Evolutionary conservation across 1,140 invertebrate genomes (phyloP).

Genomic region (Ditylenchus dipsaci): DNA sequence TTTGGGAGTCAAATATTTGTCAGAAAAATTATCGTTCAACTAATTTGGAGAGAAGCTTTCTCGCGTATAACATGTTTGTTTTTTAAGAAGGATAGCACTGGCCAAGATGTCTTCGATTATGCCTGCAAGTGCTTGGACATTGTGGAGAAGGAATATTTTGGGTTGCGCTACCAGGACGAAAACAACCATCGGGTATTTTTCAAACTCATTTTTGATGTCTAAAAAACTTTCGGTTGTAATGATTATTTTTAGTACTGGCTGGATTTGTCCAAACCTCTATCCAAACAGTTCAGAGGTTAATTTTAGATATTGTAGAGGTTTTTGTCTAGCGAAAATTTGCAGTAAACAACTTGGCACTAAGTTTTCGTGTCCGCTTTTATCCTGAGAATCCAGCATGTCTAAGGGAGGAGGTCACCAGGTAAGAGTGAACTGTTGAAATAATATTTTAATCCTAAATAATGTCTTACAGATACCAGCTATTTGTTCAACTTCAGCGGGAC

Average conservation of each 20-base stretch:
- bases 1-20: neutral
- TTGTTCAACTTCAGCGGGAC: slow-evolving; percentile 87
- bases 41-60: too few relatives aligned
- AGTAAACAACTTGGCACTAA: slow-evolving; percentile 69
- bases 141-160: slow-evolving; percentile 93
- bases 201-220: slow-evolving; percentile 5
- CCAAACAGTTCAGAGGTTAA: slow-evolving; percentile 89
- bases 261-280: slow-evolving; percentile 82
- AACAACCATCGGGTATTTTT: slow-evolving; percentile 75
- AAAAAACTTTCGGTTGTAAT: neutral
- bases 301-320: slow-evolving; percentile 27
- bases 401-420: slow-evolving; percentile 77
- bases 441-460: neutral
- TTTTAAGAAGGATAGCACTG: slow-evolving; percentile 82
- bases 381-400: slow-evolving; percentile 77
- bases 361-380: slow-evolving; percentile 88
- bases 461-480: slow-evolving; percentile 74
- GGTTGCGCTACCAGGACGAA: slow-evolving; percentile 84
- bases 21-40: too few relatives aligned
- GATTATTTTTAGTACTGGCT: slow-evolving; percentile 82
- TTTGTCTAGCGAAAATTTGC: slow-evolving; percentile 14
- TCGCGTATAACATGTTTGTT: too few relatives aligned
- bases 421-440: neutral
- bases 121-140: slow-evolving; percentile 87
- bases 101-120: slow-evolving; percentile 83